Evolutionary conservation across 2,888 invertebrate species (phyloP), one percentile per base, ranked within the genome.

Genomic region (Scrobipalpa costella): DNA sequence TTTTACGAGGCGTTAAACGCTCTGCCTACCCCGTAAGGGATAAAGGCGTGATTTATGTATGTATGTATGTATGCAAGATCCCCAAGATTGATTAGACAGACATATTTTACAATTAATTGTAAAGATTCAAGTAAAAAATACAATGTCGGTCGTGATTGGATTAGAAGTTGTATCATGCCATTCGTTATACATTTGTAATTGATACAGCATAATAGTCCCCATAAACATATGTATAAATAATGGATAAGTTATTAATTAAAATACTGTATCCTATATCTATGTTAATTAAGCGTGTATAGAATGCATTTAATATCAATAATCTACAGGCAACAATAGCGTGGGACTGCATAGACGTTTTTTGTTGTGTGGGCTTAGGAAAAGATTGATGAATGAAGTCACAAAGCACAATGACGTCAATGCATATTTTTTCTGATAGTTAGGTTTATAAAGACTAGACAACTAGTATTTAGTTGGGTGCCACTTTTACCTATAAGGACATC

Each of bases 171-270:
- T 55, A 55, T 55, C 34, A 33, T 33, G 9, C 21, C n/a, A 27
- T 55, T n/a, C 19, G 13, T 5, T 52, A 52, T 27, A 40, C 13
- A 40, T 40, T 40, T 40, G 40, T 40, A 40, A 40, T 40, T 13
- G 40, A 40, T 40, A 40, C 40, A 40, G 13, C 40, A 40, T 11
- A 40, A 7, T 38, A 40, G n/a, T 27, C 52, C 52, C n/a, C n/a
- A 55, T 55, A 11, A 40, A 13, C 13, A 40, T 40, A n/a, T 13
- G 40, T n/a, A 40, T 55, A 55, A 33, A 55, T 21, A 55, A 7
- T 33, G n/a, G 33, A 19, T 40, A 40, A 13, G n/a, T 40, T 13
- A 40, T 40, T 40, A 40, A 13, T 40, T 40, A 40, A 40, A 2
- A 38, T 38, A 11, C 38, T n/a, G n/a, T n/a, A n/a, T n/a, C n/a